A percentile compares a stretch with the other conserved stretches of the same genome.
Evolutionary conservation across 2,113 vertebrate genomes (phyloP).

Genomic region (Taurulus bubalis): DNA sequence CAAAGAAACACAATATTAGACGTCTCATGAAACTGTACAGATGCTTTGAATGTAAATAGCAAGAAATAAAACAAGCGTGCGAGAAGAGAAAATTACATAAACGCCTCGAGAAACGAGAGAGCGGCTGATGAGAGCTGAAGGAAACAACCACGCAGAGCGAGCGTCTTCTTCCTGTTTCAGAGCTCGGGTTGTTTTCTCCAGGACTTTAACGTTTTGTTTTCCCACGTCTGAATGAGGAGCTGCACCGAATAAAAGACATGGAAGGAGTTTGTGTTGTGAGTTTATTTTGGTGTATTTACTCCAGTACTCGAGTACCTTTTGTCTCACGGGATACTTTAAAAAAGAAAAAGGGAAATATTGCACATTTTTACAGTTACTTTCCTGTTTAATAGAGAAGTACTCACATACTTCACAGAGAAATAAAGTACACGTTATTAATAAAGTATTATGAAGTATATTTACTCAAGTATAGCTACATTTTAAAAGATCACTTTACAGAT

Average conservation of each 20-base stretch:
- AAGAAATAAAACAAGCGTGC: not conserved
- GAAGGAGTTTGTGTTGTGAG: conserved; percentile 13
- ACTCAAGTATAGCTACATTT: no score
- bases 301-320: not conserved
- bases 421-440: no score
- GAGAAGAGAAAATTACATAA: not conserved
- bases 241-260: conserved; percentile 37
- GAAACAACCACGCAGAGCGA: not conserved
- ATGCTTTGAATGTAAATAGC: conserved; percentile 1
- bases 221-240: conserved; percentile 3
- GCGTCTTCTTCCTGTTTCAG: no score
- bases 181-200: not conserved
- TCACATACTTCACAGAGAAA: no score
- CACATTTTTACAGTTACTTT: no score
- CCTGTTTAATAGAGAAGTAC: no score
- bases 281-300: conserved; percentile 1
- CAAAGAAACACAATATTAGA: not conserved
- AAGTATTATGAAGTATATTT: no score
- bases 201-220: not conserved
- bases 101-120: not conserved
- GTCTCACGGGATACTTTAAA: no score
- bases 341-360: no score
- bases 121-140: no score
- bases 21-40: conserved; percentile 18
- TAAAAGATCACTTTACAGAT: no score